A percentile compares a stretch with the other conserved stretches of the same genome.
Conservation (phyloP, 2,113 vertebrate genomes). For the Sialia sialis region DNA sequence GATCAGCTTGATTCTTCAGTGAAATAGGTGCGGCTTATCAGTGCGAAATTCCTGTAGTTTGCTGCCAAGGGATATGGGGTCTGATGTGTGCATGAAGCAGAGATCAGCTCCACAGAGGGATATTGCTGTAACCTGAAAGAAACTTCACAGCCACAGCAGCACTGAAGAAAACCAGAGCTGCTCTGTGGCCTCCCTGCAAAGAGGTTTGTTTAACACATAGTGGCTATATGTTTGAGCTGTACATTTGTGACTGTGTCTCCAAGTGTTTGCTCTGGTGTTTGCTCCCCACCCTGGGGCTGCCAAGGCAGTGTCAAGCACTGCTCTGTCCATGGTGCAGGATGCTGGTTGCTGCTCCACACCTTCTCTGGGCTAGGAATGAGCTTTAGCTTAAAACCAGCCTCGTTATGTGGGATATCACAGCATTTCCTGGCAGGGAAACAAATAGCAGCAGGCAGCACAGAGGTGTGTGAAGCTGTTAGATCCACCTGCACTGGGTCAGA, state of each 20-base stretch:
- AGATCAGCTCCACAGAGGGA: background rate
- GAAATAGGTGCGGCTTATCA: no score
- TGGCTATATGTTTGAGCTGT: rapidly evolving
- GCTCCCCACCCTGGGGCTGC: no score
- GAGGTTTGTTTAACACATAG: background rate
- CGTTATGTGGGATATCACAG: rapidly evolving
- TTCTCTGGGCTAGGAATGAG: background rate
- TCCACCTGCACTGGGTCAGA: background rate
- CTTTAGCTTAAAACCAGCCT: background rate
- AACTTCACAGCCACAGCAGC: background rate
- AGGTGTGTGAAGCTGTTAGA: background rate
- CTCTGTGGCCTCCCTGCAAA: background rate
- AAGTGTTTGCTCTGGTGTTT: background rate
- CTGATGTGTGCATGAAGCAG: background rate
- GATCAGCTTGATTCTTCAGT: no score
- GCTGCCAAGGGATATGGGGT: background rate
- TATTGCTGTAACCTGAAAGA: background rate
- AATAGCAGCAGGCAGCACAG: background rate
- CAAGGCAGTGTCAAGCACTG: background rate
- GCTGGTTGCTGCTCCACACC: background rate
- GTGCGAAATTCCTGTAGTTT: no score
- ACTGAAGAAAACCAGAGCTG: background rate
- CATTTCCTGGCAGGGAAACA: background rate
- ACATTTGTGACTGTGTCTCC: rapidly evolving
- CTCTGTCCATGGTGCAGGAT: background rate